Evolutionary conservation across 1,140 invertebrate genomes (phyloP).

Genomic region (Coptotermes formosanus): DNA sequence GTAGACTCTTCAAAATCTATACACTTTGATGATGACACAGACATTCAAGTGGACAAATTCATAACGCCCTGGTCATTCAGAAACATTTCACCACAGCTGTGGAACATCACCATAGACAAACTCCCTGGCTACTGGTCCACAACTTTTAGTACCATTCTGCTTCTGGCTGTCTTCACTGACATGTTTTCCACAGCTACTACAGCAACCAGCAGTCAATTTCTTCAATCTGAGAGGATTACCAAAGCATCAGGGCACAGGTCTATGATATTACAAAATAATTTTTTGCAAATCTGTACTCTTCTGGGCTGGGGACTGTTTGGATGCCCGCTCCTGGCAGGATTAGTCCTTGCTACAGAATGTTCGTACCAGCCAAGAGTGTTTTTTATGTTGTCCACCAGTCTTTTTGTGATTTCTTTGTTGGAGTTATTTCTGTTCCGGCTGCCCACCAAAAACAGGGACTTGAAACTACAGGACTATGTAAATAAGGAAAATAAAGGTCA

Average conservation of each 20-base stretch:
- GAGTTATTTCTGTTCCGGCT: background rate
- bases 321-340: background rate
- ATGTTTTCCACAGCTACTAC: background rate
- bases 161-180: background rate
- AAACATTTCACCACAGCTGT: background rate
- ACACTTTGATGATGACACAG: background rate
- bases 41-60: background rate
- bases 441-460: background rate
- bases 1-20: background rate
- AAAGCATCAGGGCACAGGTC: background rate
- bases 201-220: background rate
- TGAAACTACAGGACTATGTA: background rate
- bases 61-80: background rate
- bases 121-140: background rate
- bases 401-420: background rate
- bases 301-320: background rate
- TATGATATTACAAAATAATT: background rate
- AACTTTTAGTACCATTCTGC: background rate
- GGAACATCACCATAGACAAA: background rate
- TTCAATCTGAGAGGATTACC: background rate
- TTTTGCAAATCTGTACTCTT: background rate
- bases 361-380: background rate
- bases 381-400: background rate
- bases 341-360: background rate
- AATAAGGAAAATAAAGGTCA: background rate